Conservation (phyloP, 2,888 invertebrate species). For the Pammene fasciana region DNA sequence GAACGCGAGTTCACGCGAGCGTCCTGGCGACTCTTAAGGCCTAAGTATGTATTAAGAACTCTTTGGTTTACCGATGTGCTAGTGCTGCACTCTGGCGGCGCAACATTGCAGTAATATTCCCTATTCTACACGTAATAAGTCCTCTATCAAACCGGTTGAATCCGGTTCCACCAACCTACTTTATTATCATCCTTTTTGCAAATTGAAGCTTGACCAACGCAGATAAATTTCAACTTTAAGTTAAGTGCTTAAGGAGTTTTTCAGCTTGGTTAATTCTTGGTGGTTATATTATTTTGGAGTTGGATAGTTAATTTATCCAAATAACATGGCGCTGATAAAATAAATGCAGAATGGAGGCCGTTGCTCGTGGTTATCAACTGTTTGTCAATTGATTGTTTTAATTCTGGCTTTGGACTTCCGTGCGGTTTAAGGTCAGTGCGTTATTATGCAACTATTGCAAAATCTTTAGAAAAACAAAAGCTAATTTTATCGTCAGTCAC, state of each 20-base stretch:
- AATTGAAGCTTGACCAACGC: conserved; percentile 51
- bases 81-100: no score
- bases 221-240: conserved; percentile 43
- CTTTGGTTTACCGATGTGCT: no score
- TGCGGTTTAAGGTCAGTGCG: conserved; percentile 6
- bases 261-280: conserved; percentile 30
- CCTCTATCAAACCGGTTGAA: conserved; percentile 58
- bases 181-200: conserved; percentile 76
- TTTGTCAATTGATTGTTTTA: conserved; percentile 44
- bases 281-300: conserved; percentile 49
- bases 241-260: conserved; percentile 18
- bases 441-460: not conserved
- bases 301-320: conserved; percentile 64
- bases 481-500: no score
- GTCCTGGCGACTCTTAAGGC: no score
- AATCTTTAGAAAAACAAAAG: no score
- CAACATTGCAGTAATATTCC: not conserved
- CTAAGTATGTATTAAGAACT: no score
- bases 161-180: conserved; percentile 68
- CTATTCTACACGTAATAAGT: conserved; percentile 54
- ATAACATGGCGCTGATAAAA: conserved; percentile 69
- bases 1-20: no score
- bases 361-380: conserved; percentile 56
- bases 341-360: conserved; percentile 71
- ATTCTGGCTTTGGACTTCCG: conserved; percentile 24